These are phyloP conservation scores for Stomatorhinus walkeri DNA, from an alignment of 2,797 vertebrate species.

Conservation along the genomic window DNA sequence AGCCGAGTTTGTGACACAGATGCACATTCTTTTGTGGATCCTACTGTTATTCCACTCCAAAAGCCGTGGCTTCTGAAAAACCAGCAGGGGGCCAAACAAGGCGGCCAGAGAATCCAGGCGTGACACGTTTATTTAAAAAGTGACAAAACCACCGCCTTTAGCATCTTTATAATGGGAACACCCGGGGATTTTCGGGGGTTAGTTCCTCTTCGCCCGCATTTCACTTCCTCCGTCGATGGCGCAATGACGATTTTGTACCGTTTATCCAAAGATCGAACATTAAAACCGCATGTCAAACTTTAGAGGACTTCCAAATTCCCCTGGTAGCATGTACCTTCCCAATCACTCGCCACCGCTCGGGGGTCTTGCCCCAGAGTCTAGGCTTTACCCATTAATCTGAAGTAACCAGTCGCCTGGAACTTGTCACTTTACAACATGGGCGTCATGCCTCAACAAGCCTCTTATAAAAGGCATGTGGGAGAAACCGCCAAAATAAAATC, in stretches of 20 bases:
- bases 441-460: neutral
- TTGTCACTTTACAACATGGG: neutral
- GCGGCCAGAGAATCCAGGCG: neutral
- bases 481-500: neutral
- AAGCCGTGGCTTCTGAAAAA: neutral
- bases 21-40: neutral
- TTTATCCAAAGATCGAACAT: neutral
- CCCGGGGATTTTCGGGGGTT: neutral
- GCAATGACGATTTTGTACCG: neutral
- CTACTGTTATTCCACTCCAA: neutral
- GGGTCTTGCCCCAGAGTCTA: neutral
- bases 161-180: neutral
- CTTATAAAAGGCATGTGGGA: neutral
- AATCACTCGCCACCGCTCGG: neutral
- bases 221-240: neutral
- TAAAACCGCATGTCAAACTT: neutral
- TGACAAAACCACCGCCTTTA: neutral
- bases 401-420: neutral
- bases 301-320: neutral
- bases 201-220: neutral
- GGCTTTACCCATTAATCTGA: neutral
- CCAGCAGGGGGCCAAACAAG: neutral
- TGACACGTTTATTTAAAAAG: neutral
- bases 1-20: neutral
- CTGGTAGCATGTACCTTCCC: conserved; percentile 11